These are phyloP conservation scores for Furcula furcula DNA, from an alignment of 2,888 invertebrate genomes.

Conservation along the genomic window DNA sequence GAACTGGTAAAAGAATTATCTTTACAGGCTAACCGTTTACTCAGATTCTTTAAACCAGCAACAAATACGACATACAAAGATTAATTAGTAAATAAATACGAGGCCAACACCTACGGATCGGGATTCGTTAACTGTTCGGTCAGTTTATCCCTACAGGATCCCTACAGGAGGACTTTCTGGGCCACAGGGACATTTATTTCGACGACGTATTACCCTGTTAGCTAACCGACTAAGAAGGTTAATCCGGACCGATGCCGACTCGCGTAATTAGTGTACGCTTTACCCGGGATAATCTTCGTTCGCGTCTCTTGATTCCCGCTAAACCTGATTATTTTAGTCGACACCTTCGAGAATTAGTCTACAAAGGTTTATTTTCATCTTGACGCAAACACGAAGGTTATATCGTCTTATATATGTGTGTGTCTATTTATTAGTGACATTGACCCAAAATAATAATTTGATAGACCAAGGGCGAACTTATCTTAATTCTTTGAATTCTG, in stretches of 20 bases:
- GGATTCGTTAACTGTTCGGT: slow-evolving; percentile 2
- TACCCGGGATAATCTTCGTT: slow-evolving; percentile 23
- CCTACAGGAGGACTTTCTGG: slow-evolving; percentile 15
- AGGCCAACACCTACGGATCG: background rate
- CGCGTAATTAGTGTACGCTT: slow-evolving; percentile 26
- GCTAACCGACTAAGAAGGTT: slow-evolving; percentile 28
- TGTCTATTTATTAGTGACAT: too few species aligned
- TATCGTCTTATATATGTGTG: too few species aligned
- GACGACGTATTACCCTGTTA: slow-evolving; percentile 22
- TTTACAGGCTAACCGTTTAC: too few species aligned
- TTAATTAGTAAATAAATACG: background rate
- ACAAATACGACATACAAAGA: too few species aligned
- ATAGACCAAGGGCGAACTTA: too few species aligned
- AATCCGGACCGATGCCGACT: slow-evolving; percentile 24
- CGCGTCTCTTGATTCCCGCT: background rate
- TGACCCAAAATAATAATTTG: too few species aligned
- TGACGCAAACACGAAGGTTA: too few species aligned
- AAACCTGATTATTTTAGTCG: slow-evolving; percentile 1
- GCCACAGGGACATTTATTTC: slow-evolving; percentile 20
- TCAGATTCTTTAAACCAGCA: too few species aligned
- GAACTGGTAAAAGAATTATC: too few species aligned
- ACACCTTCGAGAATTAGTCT: background rate
- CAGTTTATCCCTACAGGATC: slow-evolving; percentile 7
- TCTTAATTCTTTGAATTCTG: too few species aligned
- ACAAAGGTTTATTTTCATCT: background rate